Base-by-base conservation (phyloP, 2,888 invertebrate genomes). In the Schizotus pectinicornis region DNA sequence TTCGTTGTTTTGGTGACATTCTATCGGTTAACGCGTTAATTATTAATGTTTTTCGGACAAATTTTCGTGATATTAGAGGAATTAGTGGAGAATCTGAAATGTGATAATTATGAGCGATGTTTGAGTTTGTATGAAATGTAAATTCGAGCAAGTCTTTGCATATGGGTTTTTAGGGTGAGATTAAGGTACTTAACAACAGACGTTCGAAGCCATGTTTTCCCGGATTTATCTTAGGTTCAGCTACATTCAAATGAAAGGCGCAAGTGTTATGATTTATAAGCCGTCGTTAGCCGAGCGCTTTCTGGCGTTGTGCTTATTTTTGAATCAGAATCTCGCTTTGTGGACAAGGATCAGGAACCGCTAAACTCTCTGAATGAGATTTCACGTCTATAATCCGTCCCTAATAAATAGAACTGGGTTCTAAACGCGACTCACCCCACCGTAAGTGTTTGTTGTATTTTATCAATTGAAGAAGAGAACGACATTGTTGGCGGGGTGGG, bases 241-340 rank as follows among this genome's bases (percentile, higher is more conserved):
- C 67, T 68, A 69, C 67, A 74, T 74, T 71, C 60, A 70, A 68
- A 73, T 73, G 69, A 72, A 72, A 68, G 67, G 66, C 68, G 65
- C 62, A 63, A 68, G 63, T 70, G 68, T 71, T 74, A 67, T 73
- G 71, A 73, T 71, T 73, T 71, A 72, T 73, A 73, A 68, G 67
- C 69, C 63, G 64, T 69, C 67, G 67, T 73, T 69, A 71, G 68
- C 63, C 62, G 57, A 58, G 51, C 61, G 64, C 65, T 55, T 60
- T 59, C 56, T 46, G 47, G 41, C 35, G 51, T 48, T 46, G 63
- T 65, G 63, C 65, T 66, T 65, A 65, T 67, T 67, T 68, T 67
- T 63, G 64, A 64, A 59, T 56, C 54, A 55, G 45, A 48, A 61
- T 45, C 54, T 56, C 60, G 64, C 66, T 71, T 67, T 69, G 68